Evolutionary conservation across 2,113 vertebrate genomes (phyloP), one percentile per base, ranked within the genome.

Genomic region (Pardalotus punctatus): DNA sequence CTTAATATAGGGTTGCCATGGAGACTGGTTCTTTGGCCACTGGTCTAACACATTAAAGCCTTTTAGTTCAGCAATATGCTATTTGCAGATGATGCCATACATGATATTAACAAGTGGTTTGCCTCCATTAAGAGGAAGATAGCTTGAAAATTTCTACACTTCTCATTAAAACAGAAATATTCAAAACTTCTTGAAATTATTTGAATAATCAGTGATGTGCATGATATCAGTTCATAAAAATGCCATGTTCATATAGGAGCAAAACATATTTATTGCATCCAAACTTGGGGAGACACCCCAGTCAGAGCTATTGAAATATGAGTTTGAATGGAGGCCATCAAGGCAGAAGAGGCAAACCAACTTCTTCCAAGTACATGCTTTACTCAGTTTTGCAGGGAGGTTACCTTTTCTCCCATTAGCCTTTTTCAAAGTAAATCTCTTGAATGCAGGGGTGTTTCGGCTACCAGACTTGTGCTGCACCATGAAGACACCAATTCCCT

Each of bases 1-100:
- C 95, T 94, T 97, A 97, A 94, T 95, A 88, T 16, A 54, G 91
- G 64, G 98, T 98, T 98, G 96, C 97, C 97, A 98, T 98, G 98
- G 98, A 97, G 96, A 98, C 97, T 12, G 21, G 88, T 96, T 98
- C 94, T 91, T 97, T 98, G 97, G 97, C 97, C 97, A 97, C 90
- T 97, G 96, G 95, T 98, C 94, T 90, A 92, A 92, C 90, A 96
- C 79, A 90, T 98, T 96, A 97, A 91, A 97, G 95, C 94, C 94
- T 97, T 97, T 97, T 95, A 96, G 97, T 95, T 97, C 94, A 97
- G 96, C 93, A 97, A 51, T 94, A 87, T 96, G 95, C 88, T 97
- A 91, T 93, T 93, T 96, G 90, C 94, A 96, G 96, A 96, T 94
- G 96, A 95, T 97, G 80, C 82, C 66, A 87, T 79, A 96, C 86